These are phyloP conservation scores for Mercenaria mercenaria DNA, from an alignment of 1,140 invertebrate genomes.

Conservation along the genomic window DNA sequence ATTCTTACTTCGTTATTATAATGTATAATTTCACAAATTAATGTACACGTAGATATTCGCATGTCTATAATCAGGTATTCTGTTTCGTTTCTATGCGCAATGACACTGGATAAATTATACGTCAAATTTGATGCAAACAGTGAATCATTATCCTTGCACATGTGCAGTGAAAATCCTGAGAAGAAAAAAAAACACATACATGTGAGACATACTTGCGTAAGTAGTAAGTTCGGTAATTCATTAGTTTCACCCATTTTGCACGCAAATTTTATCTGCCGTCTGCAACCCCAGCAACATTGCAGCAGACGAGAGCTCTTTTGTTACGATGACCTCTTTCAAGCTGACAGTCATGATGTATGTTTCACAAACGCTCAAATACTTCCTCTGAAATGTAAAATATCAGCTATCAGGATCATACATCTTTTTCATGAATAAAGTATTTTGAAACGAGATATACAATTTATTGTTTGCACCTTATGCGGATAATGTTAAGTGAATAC, in stretches of 20 bases:
- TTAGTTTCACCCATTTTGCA: constrained; percentile 13
- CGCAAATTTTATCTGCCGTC: background rate
- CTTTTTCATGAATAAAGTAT: constrained; percentile 40
- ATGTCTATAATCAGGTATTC: too few species aligned
- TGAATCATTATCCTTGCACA: too few species aligned
- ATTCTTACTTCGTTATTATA: too few species aligned
- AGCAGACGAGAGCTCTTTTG: background rate
- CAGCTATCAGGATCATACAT: constrained; percentile 40
- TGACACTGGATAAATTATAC: too few species aligned
- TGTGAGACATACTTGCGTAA: background rate
- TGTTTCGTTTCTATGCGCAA: too few species aligned
- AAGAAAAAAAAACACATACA: too few species aligned
- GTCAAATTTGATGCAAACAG: too few species aligned
- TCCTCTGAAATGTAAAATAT: constrained; percentile 48
- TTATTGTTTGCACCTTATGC: constrained; percentile 39
- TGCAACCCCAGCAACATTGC: background rate
- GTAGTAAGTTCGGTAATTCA: background rate
- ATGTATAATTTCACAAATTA: too few species aligned
- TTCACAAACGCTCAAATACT: constrained; percentile 43
- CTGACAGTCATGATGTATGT: constrained; percentile 50
- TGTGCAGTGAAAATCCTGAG: too few species aligned
- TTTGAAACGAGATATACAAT: constrained; percentile 41
- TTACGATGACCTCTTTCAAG: background rate
- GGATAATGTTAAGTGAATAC: constrained; percentile 9
- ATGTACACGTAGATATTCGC: too few species aligned